Evolutionary conservation across 2,113 vertebrate species (phyloP).

Genomic region (Canis aureus): DNA sequence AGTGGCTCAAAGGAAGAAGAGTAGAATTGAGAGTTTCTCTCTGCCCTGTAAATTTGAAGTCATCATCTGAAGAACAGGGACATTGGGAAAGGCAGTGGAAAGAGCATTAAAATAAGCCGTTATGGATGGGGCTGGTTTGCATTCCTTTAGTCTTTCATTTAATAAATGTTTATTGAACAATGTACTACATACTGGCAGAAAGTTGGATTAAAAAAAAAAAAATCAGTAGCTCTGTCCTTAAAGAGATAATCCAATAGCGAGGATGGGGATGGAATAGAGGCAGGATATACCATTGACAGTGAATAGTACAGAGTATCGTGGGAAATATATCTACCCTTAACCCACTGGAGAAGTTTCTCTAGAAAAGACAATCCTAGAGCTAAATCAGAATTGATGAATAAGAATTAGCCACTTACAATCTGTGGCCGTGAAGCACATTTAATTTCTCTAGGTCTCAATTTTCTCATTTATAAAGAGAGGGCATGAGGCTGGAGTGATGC

Average conservation of each 20-base stretch:
- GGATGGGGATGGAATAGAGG: background rate
- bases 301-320: background rate
- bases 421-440: background rate
- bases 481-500: background rate
- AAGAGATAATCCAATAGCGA: background rate
- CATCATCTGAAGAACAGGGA: background rate
- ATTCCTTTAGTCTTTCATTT: background rate
- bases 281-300: rapidly evolving
- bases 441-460: background rate
- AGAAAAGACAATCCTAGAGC: background rate
- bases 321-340: background rate
- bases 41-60: background rate
- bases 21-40: background rate
- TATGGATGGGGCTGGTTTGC: background rate
- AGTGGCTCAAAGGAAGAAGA: background rate
- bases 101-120: background rate
- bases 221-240: background rate
- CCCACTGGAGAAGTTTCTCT: background rate
- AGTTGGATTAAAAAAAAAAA: background rate
- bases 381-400: background rate
- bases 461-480: background rate
- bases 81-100: background rate
- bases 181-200: background rate
- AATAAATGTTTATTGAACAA: background rate
- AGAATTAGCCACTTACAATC: background rate